Conservation (phyloP, 2,888 invertebrate species). For the Sminthurides aquaticus region DNA sequence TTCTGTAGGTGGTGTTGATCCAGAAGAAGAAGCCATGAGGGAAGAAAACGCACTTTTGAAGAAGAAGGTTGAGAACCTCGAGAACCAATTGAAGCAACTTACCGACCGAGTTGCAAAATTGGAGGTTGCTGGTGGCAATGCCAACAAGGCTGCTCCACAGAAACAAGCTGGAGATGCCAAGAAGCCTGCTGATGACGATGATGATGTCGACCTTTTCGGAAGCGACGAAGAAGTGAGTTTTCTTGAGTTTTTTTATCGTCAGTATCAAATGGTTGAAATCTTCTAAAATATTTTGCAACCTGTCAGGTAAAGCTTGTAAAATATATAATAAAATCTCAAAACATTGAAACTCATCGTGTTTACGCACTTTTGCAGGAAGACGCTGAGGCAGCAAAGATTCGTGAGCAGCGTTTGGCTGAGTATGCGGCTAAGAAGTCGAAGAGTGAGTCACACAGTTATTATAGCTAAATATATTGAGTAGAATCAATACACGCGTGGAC, state of each 20-base stretch:
- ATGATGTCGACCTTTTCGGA: constrained; percentile 72
- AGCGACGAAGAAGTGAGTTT: constrained; percentile 70
- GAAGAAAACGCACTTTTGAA: constrained; percentile 42
- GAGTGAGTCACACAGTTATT: constrained; percentile 47
- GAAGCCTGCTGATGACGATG: constrained; percentile 56
- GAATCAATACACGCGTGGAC: background rate
- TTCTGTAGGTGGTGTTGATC: constrained; percentile 40
- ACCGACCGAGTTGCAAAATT: constrained; percentile 35
- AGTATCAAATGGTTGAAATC: too few relatives aligned
- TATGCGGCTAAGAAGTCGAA: constrained; percentile 91
- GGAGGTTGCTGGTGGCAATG: constrained; percentile 46
- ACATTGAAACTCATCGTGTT: too few relatives aligned
- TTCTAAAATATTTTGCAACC: too few relatives aligned
- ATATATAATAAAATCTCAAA: too few relatives aligned
- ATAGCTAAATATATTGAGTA: background rate
- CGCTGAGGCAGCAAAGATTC: constrained; percentile 74
- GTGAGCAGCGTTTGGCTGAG: constrained; percentile 81
- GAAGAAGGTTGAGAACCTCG: constrained; percentile 37
- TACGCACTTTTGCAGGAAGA: constrained; percentile 50
- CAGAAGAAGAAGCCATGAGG: constrained; percentile 37
- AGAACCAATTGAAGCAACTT: constrained; percentile 37
- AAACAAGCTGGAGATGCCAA: constrained; percentile 41
- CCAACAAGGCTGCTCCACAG: constrained; percentile 32
- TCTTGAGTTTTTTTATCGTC: too few relatives aligned
- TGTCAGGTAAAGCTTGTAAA: too few relatives aligned